Evolutionary conservation across 2,797 vertebrate genomes (phyloP), one percentile per base, ranked within the genome.

Genomic region (Acanthornis magna): DNA sequence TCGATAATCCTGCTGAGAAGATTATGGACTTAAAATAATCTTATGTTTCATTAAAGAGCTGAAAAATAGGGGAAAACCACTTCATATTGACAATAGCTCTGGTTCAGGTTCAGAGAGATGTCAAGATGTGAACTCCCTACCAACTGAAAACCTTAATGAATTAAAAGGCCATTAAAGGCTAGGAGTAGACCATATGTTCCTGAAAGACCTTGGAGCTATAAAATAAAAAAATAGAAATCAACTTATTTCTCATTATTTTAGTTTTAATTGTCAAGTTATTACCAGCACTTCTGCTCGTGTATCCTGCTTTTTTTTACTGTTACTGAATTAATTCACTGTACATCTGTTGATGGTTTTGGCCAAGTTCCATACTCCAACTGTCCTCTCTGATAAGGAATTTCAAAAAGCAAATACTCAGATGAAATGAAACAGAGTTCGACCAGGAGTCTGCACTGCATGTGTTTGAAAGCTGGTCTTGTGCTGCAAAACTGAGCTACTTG

Each of bases 1-100:
- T 95, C 17, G 11, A 42, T 95, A 96, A 96, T 96, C 91, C 96
- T 95, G 36, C 89, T 97, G 91, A 96, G 95, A 96, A 95, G 92
- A 88, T 97, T 96, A 97, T 87, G 87, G 94, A 95, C 67, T 97
- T 93, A 87, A 90, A 81, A 92, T 97, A 96, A 97, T 96, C 96
- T 96, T 97, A 91, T 72, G 91, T 94, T 97, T 94, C 94, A 92
- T 94, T 96, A 90, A 94, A 96, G 92, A 92, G 57, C 77, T 90
- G 73, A 75, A 96, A 71, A 96, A 95, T 91, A 81, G 86, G 55
- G 47, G 19, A 61, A 67, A 76, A 89, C 67, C 51, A 68, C 94
- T 96, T 92, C 53, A 34, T 87, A 73, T 53, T 86, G 78, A 91
- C 75, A 88, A 91, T 88, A 91, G 84, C 57, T 88, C 65, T 65